These are phyloP conservation scores for Drosophila subquinaria DNA, from an alignment of 2,888 invertebrate genomes.

Conservation along the genomic window DNA sequence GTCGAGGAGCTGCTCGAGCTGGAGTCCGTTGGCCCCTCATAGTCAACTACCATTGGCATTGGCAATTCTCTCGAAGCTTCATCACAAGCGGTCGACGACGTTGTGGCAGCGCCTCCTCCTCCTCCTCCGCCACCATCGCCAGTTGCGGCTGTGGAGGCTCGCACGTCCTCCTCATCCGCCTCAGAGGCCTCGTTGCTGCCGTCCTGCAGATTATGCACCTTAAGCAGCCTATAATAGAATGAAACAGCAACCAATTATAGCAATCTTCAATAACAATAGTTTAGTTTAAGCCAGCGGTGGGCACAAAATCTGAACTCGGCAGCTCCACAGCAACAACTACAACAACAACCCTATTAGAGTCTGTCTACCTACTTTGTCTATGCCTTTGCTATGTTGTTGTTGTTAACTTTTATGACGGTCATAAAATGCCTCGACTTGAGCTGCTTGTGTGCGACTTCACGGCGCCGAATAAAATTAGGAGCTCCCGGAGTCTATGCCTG, in stretches of 20 bases:
- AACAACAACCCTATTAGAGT: too few species aligned
- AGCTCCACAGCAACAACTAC: too few species aligned
- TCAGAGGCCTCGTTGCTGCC: conserved; percentile 83
- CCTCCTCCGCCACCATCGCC: neutral
- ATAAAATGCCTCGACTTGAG: too few species aligned
- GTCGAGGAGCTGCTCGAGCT: conserved; percentile 71
- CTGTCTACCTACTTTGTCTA: too few species aligned
- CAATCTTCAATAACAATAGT: too few species aligned
- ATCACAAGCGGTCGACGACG: conserved; percentile 16
- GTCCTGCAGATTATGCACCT: conserved; percentile 90
- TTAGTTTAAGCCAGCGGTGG: too few species aligned
- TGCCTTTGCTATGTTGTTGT: too few species aligned
- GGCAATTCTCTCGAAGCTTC: conserved; percentile 75
- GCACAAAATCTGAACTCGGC: too few species aligned
- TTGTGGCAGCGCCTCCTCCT: neutral
- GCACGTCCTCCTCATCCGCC: conserved; percentile 78
- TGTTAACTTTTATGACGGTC: too few species aligned
- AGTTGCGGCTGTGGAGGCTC: conserved; percentile 33
- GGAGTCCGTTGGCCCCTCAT: conserved; percentile 82
- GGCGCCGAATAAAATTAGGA: too few species aligned
- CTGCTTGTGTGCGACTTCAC: too few species aligned
- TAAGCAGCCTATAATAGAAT: conserved; percentile 88
- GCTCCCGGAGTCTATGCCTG: too few species aligned
- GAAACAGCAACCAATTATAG: neutral
- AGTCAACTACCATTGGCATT: conserved; percentile 79